phyloP scores from a whole-genome alignment of 2,797 vertebrate genomes.

The Holocentrus rufus region DNA sequence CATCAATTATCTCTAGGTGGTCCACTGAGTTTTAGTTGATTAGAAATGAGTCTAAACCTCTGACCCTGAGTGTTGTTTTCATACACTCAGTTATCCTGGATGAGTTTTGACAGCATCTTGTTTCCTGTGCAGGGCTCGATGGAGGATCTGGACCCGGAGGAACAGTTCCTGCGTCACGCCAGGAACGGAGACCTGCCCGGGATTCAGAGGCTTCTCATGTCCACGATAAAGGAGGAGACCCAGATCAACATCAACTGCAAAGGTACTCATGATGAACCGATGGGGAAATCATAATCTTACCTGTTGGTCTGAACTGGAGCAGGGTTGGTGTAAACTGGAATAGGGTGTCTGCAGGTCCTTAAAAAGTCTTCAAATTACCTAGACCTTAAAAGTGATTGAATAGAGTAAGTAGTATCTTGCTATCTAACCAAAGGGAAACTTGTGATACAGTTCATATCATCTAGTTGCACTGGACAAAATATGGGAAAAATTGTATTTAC shows the following conservation, averaged over 20 bases:
- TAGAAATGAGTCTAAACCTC: not conserved
- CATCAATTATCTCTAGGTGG: not conserved
- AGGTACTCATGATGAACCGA: conserved; percentile 77
- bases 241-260: conserved; percentile 93
- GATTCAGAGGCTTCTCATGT: conserved; percentile 85
- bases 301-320: no score
- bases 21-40: conserved; percentile 1
- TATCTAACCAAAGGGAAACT: no score
- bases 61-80: not conserved
- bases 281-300: not conserved
- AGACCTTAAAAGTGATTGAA: no score
- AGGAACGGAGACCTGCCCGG: conserved; percentile 91
- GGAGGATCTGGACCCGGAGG: conserved; percentile 87
- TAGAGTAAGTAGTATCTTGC: no score
- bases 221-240: conserved; percentile 78
- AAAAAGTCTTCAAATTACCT: no score
- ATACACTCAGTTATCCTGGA: not conserved
- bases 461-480: no score
- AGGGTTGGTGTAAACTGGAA: not conserved
- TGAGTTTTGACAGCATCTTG: not conserved
- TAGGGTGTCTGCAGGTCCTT: no score
- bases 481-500: no score
- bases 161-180: conserved; percentile 89
- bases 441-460: no score
- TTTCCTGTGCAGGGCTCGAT: conserved; percentile 63